A percentile compares a stretch with the other conserved stretches of the same genome.
These are phyloP conservation scores for Sthenelais limicola DNA, from an alignment of 2,888 invertebrate genomes.

Conservation along the genomic window DNA sequence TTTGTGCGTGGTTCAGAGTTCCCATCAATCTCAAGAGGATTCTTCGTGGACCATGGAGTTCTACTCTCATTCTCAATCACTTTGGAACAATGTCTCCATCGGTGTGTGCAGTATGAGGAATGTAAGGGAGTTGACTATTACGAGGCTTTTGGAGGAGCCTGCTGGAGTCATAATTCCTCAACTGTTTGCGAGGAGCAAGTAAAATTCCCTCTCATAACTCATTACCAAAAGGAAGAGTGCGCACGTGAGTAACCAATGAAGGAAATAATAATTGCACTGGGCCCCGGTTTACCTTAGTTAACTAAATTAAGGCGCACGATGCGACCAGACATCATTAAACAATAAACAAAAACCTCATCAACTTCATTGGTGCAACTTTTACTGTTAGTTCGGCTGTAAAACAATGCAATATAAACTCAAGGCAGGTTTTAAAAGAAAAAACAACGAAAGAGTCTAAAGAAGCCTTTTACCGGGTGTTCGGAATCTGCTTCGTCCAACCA, in stretches of 20 bases:
- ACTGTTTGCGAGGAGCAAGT: slow-evolving; percentile 5
- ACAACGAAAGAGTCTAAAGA: too few relatives aligned
- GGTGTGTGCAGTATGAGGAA: not conserved
- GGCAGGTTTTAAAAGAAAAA: too few relatives aligned
- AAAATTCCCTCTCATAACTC: slow-evolving; percentile 30
- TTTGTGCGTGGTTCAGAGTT: not conserved
- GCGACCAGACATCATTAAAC: too few relatives aligned
- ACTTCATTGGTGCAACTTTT: too few relatives aligned
- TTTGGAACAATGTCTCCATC: slow-evolving; percentile 2
- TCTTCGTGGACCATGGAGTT: slow-evolving; percentile 28
- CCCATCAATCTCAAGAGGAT: not conserved
- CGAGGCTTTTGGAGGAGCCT: slow-evolving; percentile 1
- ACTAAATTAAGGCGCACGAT: not conserved
- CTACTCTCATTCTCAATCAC: slow-evolving; percentile 15
- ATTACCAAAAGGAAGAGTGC: slow-evolving; percentile 16
- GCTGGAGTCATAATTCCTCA: slow-evolving; percentile 28
- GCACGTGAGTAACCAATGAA: not conserved
- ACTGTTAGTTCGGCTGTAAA: too few relatives aligned
- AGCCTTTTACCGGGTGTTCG: too few relatives aligned
- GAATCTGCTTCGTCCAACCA: too few relatives aligned
- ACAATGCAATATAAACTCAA: too few relatives aligned
- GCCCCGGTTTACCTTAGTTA: not conserved
- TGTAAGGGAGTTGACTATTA: slow-evolving; percentile 27
- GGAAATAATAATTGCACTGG: too few relatives aligned
- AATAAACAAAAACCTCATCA: too few relatives aligned